Conservation (phyloP, 2,797 vertebrate genomes). For the Botia kubotai region DNA sequence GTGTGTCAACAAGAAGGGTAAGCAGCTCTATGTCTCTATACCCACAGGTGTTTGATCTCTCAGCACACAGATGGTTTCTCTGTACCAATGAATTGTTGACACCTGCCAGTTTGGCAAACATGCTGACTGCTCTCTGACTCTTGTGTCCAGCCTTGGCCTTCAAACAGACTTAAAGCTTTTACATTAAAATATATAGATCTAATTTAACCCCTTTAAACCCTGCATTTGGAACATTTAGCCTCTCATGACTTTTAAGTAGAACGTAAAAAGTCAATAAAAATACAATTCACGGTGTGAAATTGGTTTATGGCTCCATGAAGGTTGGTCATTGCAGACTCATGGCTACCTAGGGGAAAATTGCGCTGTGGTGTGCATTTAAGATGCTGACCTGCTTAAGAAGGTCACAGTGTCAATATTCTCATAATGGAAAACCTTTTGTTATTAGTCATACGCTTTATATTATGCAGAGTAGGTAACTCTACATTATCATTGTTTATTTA, state of each 20-base stretch:
- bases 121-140: not conserved
- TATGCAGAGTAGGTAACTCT: conserved; percentile 6
- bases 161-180: conserved; percentile 26
- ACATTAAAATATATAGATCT: conserved; percentile 40
- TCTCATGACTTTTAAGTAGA: conserved; percentile 36
- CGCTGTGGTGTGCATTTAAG: conserved; percentile 39
- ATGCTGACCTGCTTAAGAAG: conserved; percentile 42
- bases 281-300: conserved; percentile 55
- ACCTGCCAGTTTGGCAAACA: not conserved
- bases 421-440: conserved; percentile 28
- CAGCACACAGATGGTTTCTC: conserved; percentile 21
- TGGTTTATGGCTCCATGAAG: conserved; percentile 53
- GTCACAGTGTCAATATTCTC: conserved; percentile 24
- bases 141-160: conserved; percentile 22
- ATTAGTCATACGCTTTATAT: conserved; percentile 1
- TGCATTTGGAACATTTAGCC: conserved; percentile 18
- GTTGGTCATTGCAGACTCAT: conserved; percentile 45
- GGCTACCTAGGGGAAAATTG: conserved; percentile 21
- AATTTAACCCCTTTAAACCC: conserved; percentile 38
- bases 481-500: conserved; percentile 2
- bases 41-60: conserved; percentile 49
- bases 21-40: conserved; percentile 37
- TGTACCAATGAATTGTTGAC: conserved; percentile 15
- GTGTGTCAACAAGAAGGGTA: conserved; percentile 52
- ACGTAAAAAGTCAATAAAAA: conserved; percentile 56